Conservation (phyloP, 2,888 invertebrate species). For the Meiosimyza decipiens region DNA sequence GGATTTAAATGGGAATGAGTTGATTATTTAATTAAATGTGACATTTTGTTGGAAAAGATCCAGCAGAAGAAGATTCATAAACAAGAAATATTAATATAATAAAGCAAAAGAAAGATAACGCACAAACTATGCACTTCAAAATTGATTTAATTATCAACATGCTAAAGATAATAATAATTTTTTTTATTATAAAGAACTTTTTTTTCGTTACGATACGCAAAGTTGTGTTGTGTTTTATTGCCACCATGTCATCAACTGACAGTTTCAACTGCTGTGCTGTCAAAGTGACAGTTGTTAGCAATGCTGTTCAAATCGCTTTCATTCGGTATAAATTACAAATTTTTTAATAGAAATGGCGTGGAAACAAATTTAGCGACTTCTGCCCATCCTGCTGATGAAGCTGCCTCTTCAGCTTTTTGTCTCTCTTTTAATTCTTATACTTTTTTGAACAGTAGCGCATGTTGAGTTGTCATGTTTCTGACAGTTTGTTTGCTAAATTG, state of each 20-base stretch:
- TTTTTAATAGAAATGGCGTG: slow-evolving; percentile 5
- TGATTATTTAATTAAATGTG: slow-evolving; percentile 36
- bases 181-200: neutral
- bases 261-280: slow-evolving; percentile 22
- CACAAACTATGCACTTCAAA: slow-evolving; percentile 19
- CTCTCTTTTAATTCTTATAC: neutral
- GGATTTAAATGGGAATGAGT: slow-evolving; percentile 25
- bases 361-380: neutral
- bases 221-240: neutral
- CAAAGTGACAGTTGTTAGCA: slow-evolving; percentile 15
- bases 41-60: slow-evolving; percentile 27
- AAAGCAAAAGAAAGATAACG: slow-evolving; percentile 28
- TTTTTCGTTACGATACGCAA: neutral
- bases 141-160: neutral
- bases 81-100: slow-evolving; percentile 29
- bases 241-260: slow-evolving; percentile 6
- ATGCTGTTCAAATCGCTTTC: too few relatives aligned
- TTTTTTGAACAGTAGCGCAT: slow-evolving; percentile 38
- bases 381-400: neutral
- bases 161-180: slow-evolving; percentile 6
- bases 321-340: neutral
- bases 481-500: slow-evolving; percentile 63
- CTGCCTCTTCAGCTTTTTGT: neutral
- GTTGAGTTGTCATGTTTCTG: slow-evolving; percentile 60
- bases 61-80: slow-evolving; percentile 30